Evolutionary conservation across 2,113 vertebrate species (phyloP).

Genomic region (Ia io): DNA sequence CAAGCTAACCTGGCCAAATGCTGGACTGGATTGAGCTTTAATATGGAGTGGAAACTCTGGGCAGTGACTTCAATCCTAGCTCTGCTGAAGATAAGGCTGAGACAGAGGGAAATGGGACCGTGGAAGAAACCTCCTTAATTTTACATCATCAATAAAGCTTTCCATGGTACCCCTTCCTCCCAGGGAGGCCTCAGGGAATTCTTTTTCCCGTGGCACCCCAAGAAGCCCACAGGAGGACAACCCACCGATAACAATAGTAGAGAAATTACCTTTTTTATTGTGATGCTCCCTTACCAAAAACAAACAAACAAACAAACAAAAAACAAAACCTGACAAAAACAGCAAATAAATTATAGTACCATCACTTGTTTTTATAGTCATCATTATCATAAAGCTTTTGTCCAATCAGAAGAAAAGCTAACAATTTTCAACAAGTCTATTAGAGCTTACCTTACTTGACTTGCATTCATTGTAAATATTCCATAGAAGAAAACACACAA

Average conservation of each 20-base stretch:
- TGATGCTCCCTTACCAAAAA: not conserved
- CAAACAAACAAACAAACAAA: not conserved
- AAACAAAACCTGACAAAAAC: not conserved
- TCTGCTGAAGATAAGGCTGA: not conserved
- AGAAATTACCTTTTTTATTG: not conserved
- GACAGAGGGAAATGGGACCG: not conserved
- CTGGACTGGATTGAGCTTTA: not conserved
- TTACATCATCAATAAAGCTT: not conserved
- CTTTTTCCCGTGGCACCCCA: not conserved
- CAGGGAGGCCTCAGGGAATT: not conserved
- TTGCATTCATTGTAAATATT: conserved; percentile 97
- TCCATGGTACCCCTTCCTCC: not conserved
- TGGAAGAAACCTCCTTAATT: not conserved
- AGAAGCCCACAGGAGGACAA: not conserved
- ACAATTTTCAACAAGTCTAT: not conserved
- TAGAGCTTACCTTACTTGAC: conserved; percentile 94
- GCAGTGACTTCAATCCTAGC: not conserved
- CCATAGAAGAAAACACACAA: conserved; percentile 98
- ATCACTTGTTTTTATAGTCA: not conserved
- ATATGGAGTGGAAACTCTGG: not conserved
- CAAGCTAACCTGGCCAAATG: not conserved
- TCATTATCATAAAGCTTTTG: not conserved
- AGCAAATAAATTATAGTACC: not conserved
- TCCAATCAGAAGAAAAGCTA: not conserved
- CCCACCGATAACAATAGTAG: not conserved